Conservation (phyloP, 2,888 invertebrate species). For the Philereme vetulata region DNA sequence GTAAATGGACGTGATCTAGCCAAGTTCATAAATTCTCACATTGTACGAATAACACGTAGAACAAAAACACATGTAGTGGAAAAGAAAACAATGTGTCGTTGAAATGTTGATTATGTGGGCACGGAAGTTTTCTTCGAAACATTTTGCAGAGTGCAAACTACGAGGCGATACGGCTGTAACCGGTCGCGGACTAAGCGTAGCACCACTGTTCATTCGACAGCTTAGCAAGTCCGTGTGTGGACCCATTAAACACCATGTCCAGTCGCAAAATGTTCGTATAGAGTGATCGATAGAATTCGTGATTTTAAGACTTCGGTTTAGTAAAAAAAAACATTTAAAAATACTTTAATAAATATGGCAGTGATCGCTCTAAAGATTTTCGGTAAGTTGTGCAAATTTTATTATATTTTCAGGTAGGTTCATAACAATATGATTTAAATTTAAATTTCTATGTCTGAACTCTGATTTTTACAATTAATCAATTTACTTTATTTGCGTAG, state of each 20-base stretch:
- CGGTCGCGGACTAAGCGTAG: conserved; percentile 26
- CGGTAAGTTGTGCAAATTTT: conserved; percentile 52
- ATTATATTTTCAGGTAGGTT: background rate
- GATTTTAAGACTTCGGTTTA: conserved; percentile 30
- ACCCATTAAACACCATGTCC: conserved; percentile 25
- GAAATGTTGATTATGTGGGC: conserved; percentile 33
- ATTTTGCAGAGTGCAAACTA: conserved; percentile 30
- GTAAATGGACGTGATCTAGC: background rate
- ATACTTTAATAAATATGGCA: conserved; percentile 55
- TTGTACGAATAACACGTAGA: background rate
- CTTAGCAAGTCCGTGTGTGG: conserved; percentile 20
- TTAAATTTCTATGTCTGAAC: too few relatives aligned
- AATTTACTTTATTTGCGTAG: too few relatives aligned
- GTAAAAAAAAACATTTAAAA: conserved; percentile 1
- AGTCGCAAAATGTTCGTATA: conserved; percentile 17
- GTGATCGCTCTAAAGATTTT: conserved; percentile 67
- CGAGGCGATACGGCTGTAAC: conserved; percentile 16
- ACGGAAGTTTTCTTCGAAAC: conserved; percentile 36
- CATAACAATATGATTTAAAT: background rate
- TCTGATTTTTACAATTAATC: too few relatives aligned
- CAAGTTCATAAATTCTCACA: too few relatives aligned
- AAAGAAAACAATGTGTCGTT: conserved; percentile 34
- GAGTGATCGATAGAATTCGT: conserved; percentile 32
- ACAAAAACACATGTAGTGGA: conserved; percentile 19
- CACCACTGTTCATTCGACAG: conserved; percentile 21